Base-by-base conservation (phyloP, 2,113 vertebrate species). In the Neolamprologus variostigma region DNA sequence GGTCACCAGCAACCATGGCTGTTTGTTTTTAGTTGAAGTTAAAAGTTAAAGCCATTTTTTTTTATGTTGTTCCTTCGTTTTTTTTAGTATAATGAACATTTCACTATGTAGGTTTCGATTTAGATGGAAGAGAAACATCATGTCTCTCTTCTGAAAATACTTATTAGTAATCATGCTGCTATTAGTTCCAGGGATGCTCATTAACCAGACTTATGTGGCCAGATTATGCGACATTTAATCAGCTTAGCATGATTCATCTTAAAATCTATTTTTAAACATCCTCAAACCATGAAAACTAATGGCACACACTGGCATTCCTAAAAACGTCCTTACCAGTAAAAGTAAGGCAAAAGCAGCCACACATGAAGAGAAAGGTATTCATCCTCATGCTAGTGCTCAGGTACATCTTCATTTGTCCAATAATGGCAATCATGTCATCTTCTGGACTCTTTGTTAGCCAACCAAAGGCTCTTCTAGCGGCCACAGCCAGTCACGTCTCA, bases 251-350 rank as follows among this genome's bases (percentile, higher is more conserved):
- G 26, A 78, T n/a, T 78, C 16, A 51, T n/a, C 10, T 31, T 51
- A n/a, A 51, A 78, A 78, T 78, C 42, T 45, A 73, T 31, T 51
- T 78, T 50, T 51, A n/a, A 78, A 78, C 16, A 0, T 50, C 45
- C 10, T 33, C 26, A 78, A 78, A 51, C 42, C 17, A 13, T 13
- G 19, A 50, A 51, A 78, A 51, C 2, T 33, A 33, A 51, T 51
- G 6, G 17, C 6, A 19, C 17, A 51, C 31, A 28, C 37, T 19
- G 28, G 35, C 5, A 14, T 83, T 80, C 13, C 26, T 3, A 33
- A 12, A 40, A n/a, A 47, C 6, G 17, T 47, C 3, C 94, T 95
- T 96, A 97, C 96, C 96, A 12, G 92, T 89, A 1, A 92, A 79
- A 21, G 85, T 51, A 16, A 97, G 80, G 35, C 91, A 93, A 57